Conservation (phyloP, 2,888 invertebrate species). For the Furcula furcula region DNA sequence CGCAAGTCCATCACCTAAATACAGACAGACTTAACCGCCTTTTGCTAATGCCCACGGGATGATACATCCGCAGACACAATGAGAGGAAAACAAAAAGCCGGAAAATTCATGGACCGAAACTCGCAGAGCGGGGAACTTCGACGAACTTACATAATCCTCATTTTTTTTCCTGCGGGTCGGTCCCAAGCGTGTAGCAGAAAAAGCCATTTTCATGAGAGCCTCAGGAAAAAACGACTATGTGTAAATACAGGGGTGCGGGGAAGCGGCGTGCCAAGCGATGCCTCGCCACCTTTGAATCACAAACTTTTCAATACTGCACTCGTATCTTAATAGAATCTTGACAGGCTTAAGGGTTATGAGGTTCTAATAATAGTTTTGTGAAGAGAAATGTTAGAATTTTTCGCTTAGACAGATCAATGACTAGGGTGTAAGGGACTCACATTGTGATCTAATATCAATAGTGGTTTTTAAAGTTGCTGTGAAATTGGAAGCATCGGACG, state of each 20-base stretch:
- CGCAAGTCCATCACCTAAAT: too few relatives aligned
- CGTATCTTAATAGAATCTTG: conserved; percentile 3
- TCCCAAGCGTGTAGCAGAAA: conserved; percentile 30
- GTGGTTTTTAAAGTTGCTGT: neutral
- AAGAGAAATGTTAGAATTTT: too few relatives aligned
- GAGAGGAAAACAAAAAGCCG: conserved; percentile 19
- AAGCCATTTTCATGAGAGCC: conserved; percentile 32
- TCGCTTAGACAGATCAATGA: too few relatives aligned
- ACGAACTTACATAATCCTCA: conserved; percentile 26
- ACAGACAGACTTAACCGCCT: too few relatives aligned
- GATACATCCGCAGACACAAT: conserved; percentile 14
- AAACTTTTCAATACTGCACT: conserved; percentile 1
- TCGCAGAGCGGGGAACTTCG: conserved; percentile 14
- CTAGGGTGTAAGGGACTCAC: too few relatives aligned
- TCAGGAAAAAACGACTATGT: conserved; percentile 16
- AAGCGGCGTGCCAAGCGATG: neutral
- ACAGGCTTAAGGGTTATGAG: neutral
- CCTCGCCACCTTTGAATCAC: neutral
- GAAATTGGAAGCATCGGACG: too few relatives aligned
- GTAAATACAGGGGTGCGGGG: neutral
- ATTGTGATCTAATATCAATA: too few relatives aligned
- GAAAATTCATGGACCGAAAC: conserved; percentile 20
- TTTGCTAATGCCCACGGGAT: too few relatives aligned
- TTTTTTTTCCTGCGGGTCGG: conserved; percentile 26
- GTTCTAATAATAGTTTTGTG: neutral